phyloP scores from a whole-genome alignment of 1,140 invertebrate genomes.

The Pseudomyrmex pallidus region DNA sequence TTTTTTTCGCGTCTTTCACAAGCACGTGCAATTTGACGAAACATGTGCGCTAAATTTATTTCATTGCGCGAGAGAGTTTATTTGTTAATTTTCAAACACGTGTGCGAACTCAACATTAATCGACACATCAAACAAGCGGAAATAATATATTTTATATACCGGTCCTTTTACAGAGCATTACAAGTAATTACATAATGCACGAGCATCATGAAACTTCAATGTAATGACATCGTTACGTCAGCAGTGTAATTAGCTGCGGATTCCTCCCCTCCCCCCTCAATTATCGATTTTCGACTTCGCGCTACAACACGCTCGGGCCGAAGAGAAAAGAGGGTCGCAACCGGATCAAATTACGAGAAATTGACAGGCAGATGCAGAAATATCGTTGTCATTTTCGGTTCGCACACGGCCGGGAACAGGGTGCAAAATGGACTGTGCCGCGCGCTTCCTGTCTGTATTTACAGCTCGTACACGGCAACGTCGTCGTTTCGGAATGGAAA shows the following conservation, averaged over 20 bases:
- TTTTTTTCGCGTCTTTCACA: neutral
- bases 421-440: neutral
- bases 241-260: conserved; percentile 47
- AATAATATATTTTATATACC: conserved; percentile 8
- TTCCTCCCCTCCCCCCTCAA: no score
- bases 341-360: conserved; percentile 32
- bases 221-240: conserved; percentile 4
- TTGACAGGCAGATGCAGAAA: conserved; percentile 7
- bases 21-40: no score
- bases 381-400: conserved; percentile 38
- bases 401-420: neutral
- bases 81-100: no score
- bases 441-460: conserved; percentile 17
- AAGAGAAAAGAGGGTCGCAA: conserved; percentile 23
- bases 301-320: conserved; percentile 14
- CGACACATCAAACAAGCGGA: neutral
- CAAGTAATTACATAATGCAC: conserved; percentile 5
- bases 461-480: neutral
- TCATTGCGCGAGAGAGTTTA: no score
- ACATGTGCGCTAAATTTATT: no score
- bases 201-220: conserved; percentile 8
- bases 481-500: conserved; percentile 22
- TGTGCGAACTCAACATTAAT: neutral
- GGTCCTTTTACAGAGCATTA: neutral
- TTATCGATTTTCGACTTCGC: conserved; percentile 39